Conservation (phyloP, 1,140 invertebrate species). For the Nixonia krombeini region DNA sequence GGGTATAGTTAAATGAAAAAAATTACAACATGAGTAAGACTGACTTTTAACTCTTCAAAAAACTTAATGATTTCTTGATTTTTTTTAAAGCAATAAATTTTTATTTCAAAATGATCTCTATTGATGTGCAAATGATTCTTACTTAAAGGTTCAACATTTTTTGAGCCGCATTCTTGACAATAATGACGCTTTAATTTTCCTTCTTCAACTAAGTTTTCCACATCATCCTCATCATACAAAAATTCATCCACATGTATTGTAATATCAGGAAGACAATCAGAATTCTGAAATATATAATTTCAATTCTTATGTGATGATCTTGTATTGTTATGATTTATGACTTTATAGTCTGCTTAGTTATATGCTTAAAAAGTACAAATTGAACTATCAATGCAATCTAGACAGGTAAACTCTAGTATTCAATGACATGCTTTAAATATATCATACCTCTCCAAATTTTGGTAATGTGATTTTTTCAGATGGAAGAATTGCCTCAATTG, state of each 20-base stretch:
- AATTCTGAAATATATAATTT: conserved; percentile 70
- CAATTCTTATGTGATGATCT: conserved; percentile 12
- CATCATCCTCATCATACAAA: conserved; percentile 77
- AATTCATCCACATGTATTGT: conserved; percentile 82
- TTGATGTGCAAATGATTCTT: conserved; percentile 53
- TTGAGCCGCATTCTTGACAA: conserved; percentile 77
- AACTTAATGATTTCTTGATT: too few species aligned
- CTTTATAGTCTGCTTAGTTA: too few species aligned
- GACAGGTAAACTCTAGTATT: too few species aligned
- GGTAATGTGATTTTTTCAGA: conserved; percentile 74
- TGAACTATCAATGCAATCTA: conserved; percentile 7
- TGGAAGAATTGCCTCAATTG: conserved; percentile 73
- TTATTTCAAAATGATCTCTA: background rate
- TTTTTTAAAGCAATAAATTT: conserved; percentile 14
- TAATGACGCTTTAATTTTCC: conserved; percentile 76
- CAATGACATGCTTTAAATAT: too few species aligned
- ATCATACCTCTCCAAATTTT: conserved; percentile 67
- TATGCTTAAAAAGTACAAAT: background rate
- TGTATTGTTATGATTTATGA: background rate
- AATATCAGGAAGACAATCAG: conserved; percentile 73
- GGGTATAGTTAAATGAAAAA: too few species aligned
- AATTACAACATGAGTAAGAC: too few species aligned
- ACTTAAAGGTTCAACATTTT: conserved; percentile 74
- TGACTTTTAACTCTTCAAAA: too few species aligned
- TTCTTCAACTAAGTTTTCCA: conserved; percentile 76